These are phyloP conservation scores for Mohoua ochrocephala DNA, from an alignment of 2,113 vertebrate species.

Conservation along the genomic window DNA sequence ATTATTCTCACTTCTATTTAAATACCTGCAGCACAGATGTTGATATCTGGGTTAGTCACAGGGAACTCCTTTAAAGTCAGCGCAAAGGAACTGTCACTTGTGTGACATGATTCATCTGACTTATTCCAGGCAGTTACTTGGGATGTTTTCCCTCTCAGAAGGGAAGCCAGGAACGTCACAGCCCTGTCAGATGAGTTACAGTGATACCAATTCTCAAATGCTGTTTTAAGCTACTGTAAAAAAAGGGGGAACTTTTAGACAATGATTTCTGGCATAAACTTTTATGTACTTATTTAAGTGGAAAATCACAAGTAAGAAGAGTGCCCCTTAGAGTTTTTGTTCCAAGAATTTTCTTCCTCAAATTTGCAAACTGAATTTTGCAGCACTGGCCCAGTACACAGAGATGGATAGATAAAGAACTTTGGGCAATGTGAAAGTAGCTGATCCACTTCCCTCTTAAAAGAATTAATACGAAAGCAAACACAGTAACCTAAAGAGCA, in stretches of 20 bases:
- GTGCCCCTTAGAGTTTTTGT: background rate
- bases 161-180: background rate
- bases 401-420: fast-evolving
- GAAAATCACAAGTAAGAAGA: background rate
- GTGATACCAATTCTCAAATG: background rate
- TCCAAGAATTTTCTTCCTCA: background rate
- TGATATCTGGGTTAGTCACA: background rate
- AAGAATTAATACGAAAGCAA: background rate
- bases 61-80: background rate
- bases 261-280: background rate
- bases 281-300: background rate
- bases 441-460: background rate
- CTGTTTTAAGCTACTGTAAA: background rate
- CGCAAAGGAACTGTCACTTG: background rate
- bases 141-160: background rate
- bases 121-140: background rate
- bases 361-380: background rate
- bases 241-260: background rate
- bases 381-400: background rate
- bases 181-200: background rate
- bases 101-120: background rate
- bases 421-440: background rate
- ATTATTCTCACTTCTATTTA: background rate
- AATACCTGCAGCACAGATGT: background rate
- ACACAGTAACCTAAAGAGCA: background rate